These are phyloP conservation scores for Cydia amplana DNA, from an alignment of 1,140 invertebrate species.

Conservation along the genomic window DNA sequence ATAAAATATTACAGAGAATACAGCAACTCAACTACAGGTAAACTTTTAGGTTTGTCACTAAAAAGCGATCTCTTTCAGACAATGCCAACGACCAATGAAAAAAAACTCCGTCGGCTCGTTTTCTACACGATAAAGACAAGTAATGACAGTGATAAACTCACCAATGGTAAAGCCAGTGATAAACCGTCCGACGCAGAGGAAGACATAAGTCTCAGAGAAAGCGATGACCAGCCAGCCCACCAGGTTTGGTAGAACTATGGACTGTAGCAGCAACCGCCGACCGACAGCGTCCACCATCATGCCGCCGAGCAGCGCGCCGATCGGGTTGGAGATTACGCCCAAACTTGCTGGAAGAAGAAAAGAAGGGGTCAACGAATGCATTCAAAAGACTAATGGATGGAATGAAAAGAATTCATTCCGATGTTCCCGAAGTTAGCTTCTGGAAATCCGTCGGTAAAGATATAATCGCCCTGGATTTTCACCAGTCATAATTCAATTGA, in stretches of 20 bases:
- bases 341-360: constrained; percentile 81
- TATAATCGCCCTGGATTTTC: too few relatives aligned
- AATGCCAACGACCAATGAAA: too few relatives aligned
- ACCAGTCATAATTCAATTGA: too few relatives aligned
- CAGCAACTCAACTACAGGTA: too few relatives aligned
- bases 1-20: too few relatives aligned
- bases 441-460: too few relatives aligned
- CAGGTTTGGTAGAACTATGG: constrained; percentile 86
- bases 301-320: constrained; percentile 85
- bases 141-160: constrained; percentile 53
- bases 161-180: constrained; percentile 87
- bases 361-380: neutral
- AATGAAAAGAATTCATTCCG: too few relatives aligned
- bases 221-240: constrained; percentile 88
- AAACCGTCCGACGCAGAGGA: constrained; percentile 85
- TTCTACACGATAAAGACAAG: neutral
- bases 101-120: too few relatives aligned
- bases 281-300: constrained; percentile 85
- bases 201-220: constrained; percentile 80
- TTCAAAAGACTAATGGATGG: neutral
- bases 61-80: neutral
- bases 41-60: too few relatives aligned
- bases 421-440: too few relatives aligned
- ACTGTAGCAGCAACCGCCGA: constrained; percentile 84
- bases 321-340: constrained; percentile 86